Percentiles rank a stretch among this genome's conserved stretches.
phyloP scores from a whole-genome alignment of 64 coral and sea anemone species.

The Exaiptasia diaphana region DNA sequence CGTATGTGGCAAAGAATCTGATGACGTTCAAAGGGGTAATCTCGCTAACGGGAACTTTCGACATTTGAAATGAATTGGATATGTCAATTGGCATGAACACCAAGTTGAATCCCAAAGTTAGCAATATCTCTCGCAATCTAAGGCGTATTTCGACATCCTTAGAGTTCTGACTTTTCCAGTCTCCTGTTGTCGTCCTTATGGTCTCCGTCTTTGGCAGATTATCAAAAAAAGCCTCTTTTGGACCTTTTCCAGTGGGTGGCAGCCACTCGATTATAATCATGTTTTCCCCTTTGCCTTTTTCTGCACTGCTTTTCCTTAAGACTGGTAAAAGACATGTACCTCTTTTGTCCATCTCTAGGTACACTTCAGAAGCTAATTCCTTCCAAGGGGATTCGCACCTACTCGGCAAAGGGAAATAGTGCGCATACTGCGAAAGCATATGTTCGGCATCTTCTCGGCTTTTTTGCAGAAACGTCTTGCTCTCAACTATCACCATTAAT shows the following conservation, averaged over 20 bases:
- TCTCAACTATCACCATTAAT: not conserved
- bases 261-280: slow-evolving; percentile 38
- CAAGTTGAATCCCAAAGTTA: not conserved
- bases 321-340: slow-evolving; percentile 59
- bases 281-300: not conserved
- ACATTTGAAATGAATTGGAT: not conserved
- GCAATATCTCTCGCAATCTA: not conserved
- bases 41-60: not conserved
- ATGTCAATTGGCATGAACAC: not conserved
- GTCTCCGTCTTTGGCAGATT: not conserved
- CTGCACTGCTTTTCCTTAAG: not conserved
- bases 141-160: not conserved
- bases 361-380: slow-evolving; percentile 15
- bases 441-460: not conserved
- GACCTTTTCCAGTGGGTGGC: slow-evolving; percentile 25
- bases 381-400: slow-evolving; percentile 3
- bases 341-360: slow-evolving; percentile 35
- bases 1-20: not conserved
- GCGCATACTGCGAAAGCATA: not conserved
- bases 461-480: not conserved
- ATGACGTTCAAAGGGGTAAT: not conserved
- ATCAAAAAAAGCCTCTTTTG: slow-evolving; percentile 56
- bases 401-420: not conserved
- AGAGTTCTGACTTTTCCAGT: not conserved
- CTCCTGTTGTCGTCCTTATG: not conserved